phyloP scores from a whole-genome alignment of 2,113 vertebrate species.

The Carollia perspicillata region DNA sequence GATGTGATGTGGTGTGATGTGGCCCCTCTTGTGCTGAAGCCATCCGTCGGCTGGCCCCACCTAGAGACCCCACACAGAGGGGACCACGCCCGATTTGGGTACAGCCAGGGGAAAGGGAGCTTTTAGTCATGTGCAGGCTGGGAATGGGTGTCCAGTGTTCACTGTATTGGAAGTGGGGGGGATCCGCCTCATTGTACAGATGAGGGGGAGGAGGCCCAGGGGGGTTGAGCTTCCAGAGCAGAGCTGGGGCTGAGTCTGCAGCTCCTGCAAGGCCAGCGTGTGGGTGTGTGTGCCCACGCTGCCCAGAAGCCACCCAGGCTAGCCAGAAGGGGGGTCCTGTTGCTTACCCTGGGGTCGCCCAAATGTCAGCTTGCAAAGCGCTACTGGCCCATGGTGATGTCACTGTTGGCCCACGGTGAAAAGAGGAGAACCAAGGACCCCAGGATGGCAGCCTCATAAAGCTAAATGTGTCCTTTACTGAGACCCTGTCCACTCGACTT shows the following conservation, averaged over 20 bases:
- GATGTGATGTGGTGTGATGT: not conserved
- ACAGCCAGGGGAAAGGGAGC: too few species aligned
- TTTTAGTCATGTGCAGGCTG: too few species aligned
- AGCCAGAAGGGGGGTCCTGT: not conserved
- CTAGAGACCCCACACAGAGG: not conserved
- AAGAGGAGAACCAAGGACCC: not conserved
- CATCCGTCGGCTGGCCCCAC: not conserved
- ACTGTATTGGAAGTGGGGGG: not conserved
- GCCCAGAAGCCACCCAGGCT: not conserved
- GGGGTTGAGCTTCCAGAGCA: not conserved
- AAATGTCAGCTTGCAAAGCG: not conserved
- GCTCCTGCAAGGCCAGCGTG: not conserved
- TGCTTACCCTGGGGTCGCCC: not conserved
- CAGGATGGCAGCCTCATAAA: not conserved
- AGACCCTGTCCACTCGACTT: not conserved
- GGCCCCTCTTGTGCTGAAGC: not conserved
- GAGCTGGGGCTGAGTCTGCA: not conserved
- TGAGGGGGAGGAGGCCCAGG: not conserved
- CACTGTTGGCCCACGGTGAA: not conserved
- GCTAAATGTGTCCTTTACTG: not conserved
- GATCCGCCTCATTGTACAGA: not conserved
- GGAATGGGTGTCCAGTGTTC: not conserved
- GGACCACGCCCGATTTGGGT: too few species aligned
- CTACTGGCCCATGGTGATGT: not conserved
- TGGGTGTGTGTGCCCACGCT: not conserved